Evolutionary conservation across 1,140 invertebrate species (phyloP), one percentile per base, ranked within the genome.

Genomic region (Macrosteles quadrilineatus): DNA sequence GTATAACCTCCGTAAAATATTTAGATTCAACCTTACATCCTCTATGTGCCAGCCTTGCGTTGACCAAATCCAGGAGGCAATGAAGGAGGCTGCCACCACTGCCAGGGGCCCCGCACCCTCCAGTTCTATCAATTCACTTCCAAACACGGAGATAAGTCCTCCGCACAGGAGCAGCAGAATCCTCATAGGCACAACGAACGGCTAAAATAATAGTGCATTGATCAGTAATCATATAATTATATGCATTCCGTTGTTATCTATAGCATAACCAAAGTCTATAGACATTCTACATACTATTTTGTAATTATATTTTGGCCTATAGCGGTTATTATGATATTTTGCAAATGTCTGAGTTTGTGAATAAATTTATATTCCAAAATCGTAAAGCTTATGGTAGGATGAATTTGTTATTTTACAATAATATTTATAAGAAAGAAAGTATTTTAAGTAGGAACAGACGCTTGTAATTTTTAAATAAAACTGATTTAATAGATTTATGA

Each of bases 71-170:
- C 82, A 84, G 72, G 89, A 89, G 30, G 92, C 92, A 57, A 94
- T 87, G 80, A 96, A 96, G 0, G 93, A 89, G 11, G 93, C 87
- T 4, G 91, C 89, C 1, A 96, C 90, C n/a, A 90, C 90, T 1
- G 87, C 93, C 31, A 96, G 81, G 11, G 94, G 93, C 36, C 95
- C 94, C 55, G 91, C 91, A 2, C 93, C 94, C 57, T 88, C 90
- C 76, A 92, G 88, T 36, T 90, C 90, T 36, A 94, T 83, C 65
- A 86, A 81, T 76, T 91, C 90, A 73, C 91, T 94, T 17, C 93
- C 93, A 76, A 96, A 89, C 29, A 96, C 90, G 31, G 90, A 88
- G 74, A 94, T 80, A 62, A 95, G 78, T 4, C 93, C 93, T 57
- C 88, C 93, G 40, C 87, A 82, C 21, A 95, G 83, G 67, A 94